phyloP scores from a whole-genome alignment of 2,888 invertebrate genomes.

The Drosophila recens region DNA sequence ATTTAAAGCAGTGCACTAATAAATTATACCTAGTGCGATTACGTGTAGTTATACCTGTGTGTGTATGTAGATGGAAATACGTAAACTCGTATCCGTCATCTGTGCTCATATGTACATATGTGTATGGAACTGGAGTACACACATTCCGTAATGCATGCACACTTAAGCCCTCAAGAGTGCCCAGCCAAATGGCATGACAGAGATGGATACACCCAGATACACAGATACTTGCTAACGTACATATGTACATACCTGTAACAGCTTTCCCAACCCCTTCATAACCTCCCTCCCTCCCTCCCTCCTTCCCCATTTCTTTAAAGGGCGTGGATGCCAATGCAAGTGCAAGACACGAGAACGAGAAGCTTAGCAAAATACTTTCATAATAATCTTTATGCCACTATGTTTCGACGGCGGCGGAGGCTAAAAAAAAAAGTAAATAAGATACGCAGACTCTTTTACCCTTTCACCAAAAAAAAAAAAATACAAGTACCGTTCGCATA shows the following conservation, averaged over 20 bases:
- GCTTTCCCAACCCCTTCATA: background rate
- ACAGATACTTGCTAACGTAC: constrained; percentile 40
- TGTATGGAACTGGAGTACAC: constrained; percentile 20
- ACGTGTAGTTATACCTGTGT: constrained; percentile 24
- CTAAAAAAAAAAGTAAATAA: constrained; percentile 35
- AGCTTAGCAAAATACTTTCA: constrained; percentile 73
- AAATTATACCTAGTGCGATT: constrained; percentile 25
- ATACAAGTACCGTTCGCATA: background rate
- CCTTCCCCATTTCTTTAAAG: background rate
- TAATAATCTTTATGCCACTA: constrained; percentile 74
- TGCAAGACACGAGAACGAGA: constrained; percentile 41
- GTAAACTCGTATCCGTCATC: background rate
- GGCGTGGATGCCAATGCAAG: constrained; percentile 16
- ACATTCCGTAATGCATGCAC: constrained; percentile 65
- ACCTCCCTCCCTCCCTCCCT: background rate
- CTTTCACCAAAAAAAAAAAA: constrained; percentile 20
- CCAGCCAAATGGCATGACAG: constrained; percentile 65
- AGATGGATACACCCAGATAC: constrained; percentile 58
- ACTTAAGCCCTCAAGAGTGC: constrained; percentile 63
- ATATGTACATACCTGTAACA: constrained; percentile 29
- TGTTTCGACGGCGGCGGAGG: constrained; percentile 40
- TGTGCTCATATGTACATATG: background rate
- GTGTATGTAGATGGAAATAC: background rate
- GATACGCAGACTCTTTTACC: constrained; percentile 15
- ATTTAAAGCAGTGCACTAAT: constrained; percentile 32